Evolutionary conservation across 1,140 invertebrate genomes (phyloP).

Genomic region (Drosophila nannoptera): DNA sequence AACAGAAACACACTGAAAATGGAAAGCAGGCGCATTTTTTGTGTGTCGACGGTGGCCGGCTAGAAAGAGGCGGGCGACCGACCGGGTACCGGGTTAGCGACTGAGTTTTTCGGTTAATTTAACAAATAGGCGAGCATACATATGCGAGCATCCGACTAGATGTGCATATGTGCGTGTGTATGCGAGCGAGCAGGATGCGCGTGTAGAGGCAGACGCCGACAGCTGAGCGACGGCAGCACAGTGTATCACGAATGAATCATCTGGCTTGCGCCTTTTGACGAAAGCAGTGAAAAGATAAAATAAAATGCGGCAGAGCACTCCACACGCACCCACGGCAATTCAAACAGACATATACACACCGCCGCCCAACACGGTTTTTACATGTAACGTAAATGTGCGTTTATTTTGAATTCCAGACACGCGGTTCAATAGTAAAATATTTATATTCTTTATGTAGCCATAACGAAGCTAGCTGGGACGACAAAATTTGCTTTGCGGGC

Average conservation of each 20-base stretch:
- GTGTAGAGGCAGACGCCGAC: constrained; percentile 26
- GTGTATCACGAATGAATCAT: constrained; percentile 51
- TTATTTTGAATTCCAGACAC: constrained; percentile 64
- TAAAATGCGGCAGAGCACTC: constrained; percentile 35
- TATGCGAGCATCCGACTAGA: constrained; percentile 9
- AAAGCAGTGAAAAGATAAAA: constrained; percentile 51
- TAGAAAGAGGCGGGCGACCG: background rate
- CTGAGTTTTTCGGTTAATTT: constrained; percentile 53
- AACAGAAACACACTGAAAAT: constrained; percentile 37
- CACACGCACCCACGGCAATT: constrained; percentile 32
- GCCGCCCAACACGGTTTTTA: constrained; percentile 34
- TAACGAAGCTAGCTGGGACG: constrained; percentile 23
- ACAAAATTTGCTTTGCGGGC: constrained; percentile 48
- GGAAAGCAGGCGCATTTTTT: constrained; percentile 40
- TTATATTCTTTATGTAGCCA: constrained; percentile 44
- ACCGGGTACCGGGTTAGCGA: constrained; percentile 6
- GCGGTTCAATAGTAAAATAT: constrained; percentile 52
- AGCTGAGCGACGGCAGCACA: constrained; percentile 24
- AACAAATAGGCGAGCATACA: constrained; percentile 58
- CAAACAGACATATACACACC: constrained; percentile 20
- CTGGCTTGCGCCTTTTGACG: constrained; percentile 45
- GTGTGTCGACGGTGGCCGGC: constrained; percentile 31
- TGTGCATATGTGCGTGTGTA: constrained; percentile 7
- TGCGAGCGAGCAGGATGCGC: constrained; percentile 42
- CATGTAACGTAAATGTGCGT: constrained; percentile 58